Evolutionary conservation across 1,140 invertebrate species (phyloP).

Genomic region (Yoshiicerus persimilis): DNA sequence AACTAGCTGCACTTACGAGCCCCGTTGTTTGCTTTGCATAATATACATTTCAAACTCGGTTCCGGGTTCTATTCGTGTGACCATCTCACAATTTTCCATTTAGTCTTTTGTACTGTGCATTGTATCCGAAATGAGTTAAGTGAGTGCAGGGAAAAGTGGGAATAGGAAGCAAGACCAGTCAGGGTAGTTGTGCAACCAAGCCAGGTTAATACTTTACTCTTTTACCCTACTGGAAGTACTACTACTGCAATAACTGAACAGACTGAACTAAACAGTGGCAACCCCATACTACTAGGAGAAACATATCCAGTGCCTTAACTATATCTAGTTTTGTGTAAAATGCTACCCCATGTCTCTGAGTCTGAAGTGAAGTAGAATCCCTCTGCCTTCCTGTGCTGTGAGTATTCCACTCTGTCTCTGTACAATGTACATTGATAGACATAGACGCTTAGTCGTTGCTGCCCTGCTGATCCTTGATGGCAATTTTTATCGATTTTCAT

Average conservation of each 20-base stretch:
- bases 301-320: not conserved
- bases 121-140: not conserved
- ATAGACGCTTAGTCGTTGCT: conserved; percentile 15
- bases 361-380: not conserved
- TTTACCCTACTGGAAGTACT: not conserved
- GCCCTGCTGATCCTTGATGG: conserved; percentile 44
- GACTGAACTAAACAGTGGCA: not conserved
- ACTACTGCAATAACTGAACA: not conserved
- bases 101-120: not conserved
- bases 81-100: not conserved
- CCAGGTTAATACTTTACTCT: not conserved
- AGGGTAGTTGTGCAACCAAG: not conserved
- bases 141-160: not conserved
- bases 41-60: not conserved
- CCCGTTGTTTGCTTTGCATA: not conserved
- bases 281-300: not conserved
- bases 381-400: not conserved
- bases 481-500: conserved; percentile 46
- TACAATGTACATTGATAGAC: conserved; percentile 4
- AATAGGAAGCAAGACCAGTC: not conserved
- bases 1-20: no score
- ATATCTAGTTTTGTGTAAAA: not conserved
- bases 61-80: not conserved
- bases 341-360: not conserved
- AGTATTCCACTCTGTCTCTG: not conserved